Evolutionary conservation across 2,113 vertebrate genomes (phyloP).

Genomic region (Petroica traversi): DNA sequence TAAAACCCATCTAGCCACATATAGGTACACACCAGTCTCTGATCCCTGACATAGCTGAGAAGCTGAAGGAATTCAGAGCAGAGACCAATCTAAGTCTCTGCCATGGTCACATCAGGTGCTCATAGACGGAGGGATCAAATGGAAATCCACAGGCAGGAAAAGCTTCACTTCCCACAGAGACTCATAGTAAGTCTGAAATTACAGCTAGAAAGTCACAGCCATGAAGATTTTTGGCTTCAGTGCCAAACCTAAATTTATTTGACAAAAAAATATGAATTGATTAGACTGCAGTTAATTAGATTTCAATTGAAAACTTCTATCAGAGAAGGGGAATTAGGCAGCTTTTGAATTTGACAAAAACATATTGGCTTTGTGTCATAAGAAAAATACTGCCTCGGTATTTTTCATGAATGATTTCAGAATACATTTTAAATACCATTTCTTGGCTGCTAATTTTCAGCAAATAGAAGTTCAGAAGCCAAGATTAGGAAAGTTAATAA

Average conservation of each 20-base stretch:
- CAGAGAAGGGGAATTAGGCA: conserved; percentile 9
- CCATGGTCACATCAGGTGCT: neutral
- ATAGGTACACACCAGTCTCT: neutral
- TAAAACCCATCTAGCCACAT: neutral
- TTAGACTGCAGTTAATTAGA: conserved; percentile 52
- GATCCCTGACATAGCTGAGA: neutral
- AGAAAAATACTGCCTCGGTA: neutral
- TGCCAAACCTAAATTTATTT: neutral
- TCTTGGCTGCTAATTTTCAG: conserved; percentile 32
- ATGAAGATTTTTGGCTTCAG: neutral
- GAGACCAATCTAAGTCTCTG: neutral
- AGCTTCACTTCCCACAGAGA: neutral
- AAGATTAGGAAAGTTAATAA: conserved; percentile 18
- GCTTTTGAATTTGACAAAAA: conserved; percentile 48
- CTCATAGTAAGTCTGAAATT: neutral
- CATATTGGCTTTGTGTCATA: conserved; percentile 1
- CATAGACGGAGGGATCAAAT: neutral
- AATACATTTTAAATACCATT: neutral
- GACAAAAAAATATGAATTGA: conserved; percentile 36
- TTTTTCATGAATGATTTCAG: neutral
- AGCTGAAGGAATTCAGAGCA: neutral
- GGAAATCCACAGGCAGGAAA: neutral
- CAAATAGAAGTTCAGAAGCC: neutral
- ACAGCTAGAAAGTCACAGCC: neutral
- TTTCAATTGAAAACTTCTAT: conserved; percentile 35